A percentile compares a stretch with the other conserved stretches of the same genome.
phyloP scores from a whole-genome alignment of 2,888 invertebrate species.

The Amiota communis region DNA sequence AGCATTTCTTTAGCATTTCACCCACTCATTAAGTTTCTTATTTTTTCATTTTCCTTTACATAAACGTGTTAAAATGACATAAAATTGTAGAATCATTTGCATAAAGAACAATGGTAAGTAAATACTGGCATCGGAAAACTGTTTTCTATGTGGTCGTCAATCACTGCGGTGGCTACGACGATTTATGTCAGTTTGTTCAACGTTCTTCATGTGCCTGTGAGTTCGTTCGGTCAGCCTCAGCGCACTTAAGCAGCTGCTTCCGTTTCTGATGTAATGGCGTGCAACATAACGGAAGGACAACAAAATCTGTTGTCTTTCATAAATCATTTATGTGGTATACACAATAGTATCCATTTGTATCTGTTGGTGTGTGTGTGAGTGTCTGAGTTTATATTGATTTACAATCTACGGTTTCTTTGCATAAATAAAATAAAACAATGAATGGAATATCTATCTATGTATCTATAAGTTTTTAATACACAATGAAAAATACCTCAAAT shows the following conservation, averaged over 20 bases:
- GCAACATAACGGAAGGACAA: not conserved
- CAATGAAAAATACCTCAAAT: not conserved
- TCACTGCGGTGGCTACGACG: not conserved
- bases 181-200: not conserved
- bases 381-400: not conserved
- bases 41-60: not conserved
- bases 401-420: slow-evolving; percentile 2
- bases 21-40: not conserved
- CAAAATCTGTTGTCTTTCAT: slow-evolving; percentile 26
- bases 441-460: not conserved
- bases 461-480: not conserved
- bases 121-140: not conserved
- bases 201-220: not conserved
- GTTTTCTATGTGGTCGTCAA: not conserved
- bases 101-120: not conserved
- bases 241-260: slow-evolving; percentile 1
- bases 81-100: not conserved
- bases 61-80: slow-evolving; percentile 1
- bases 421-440: not conserved
- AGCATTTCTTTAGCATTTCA: not conserved
- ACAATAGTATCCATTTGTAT: not conserved
- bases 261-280: not conserved
- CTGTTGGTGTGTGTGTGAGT: not conserved
- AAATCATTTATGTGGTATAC: slow-evolving; percentile 22
- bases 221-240: not conserved